Conservation (phyloP, 1,140 invertebrate genomes). For the Lucilia sericata region DNA sequence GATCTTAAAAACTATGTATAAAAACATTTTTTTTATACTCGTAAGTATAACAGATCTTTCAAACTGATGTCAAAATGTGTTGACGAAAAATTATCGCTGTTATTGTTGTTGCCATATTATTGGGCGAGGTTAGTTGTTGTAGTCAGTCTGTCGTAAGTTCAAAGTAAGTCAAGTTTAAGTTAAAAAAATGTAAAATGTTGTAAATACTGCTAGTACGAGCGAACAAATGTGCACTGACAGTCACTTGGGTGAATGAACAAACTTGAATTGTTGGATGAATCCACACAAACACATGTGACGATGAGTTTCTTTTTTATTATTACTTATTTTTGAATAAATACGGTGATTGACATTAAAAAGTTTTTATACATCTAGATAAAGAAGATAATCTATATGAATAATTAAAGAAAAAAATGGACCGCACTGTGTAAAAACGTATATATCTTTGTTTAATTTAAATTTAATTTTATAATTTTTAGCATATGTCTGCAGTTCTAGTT, state of each 20-base stretch:
- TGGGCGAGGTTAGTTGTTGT: constrained; percentile 14
- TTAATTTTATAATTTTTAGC: too few relatives aligned
- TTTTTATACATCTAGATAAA: too few relatives aligned
- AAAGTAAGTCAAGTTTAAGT: constrained; percentile 29
- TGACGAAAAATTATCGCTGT: background rate
- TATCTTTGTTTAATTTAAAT: too few relatives aligned
- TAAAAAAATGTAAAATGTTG: background rate
- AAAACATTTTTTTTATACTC: background rate
- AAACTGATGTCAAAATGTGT: background rate
- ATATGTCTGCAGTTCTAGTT: too few relatives aligned
- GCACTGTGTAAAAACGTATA: too few relatives aligned
- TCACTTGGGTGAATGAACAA: constrained; percentile 4
- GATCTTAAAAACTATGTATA: background rate
- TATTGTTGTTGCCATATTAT: background rate
- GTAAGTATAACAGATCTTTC: background rate
- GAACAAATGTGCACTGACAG: background rate
- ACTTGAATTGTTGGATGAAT: background rate
- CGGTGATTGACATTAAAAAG: too few relatives aligned
- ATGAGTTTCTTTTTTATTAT: too few relatives aligned
- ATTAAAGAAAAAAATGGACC: too few relatives aligned
- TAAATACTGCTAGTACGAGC: too few relatives aligned
- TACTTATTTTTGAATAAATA: too few relatives aligned
- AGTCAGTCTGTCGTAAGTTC: constrained; percentile 18
- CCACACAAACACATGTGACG: background rate
- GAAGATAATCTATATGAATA: too few relatives aligned